Base-by-base conservation (phyloP, 2,113 vertebrate genomes). In the Genyomyrus donnyi region DNA sequence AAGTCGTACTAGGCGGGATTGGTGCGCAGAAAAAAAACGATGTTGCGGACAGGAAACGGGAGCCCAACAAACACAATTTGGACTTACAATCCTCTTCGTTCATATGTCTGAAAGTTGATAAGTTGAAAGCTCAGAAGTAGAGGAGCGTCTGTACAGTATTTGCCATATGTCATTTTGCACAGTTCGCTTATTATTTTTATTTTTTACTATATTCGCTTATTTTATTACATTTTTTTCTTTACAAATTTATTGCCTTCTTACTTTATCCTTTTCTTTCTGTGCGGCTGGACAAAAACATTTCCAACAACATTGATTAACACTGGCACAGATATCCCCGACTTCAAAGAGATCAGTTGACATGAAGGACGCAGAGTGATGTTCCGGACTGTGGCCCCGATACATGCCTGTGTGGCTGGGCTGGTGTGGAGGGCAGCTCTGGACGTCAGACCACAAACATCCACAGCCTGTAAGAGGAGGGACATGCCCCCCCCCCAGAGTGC, bases 21-120 rank as follows among this genome's bases (percentile, higher is more conserved):
- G 17, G 52, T 0, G 1, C 0, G 0, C 5, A 53, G 4, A 19
- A 53, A 15, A 53, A 52, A 5, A 53, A 53, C 2, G 0, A 53
- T 53, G 52, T 53, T 19, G 17, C 4, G 17, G 52, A 53, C 17
- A 53, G 52, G 17, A 53, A 53, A 19, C 0, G 52, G 17, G 52
- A 53, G 17, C 17, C 52, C 17, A 21, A 21, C 0, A 5, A 53
- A 53, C 17, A 53, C 52, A 53, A 53, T 53, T 19, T 53, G 1
- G 52, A 53, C 52, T 53, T 53, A 53, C 52, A 19, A 1, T 53
- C 52, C 52, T 53, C 52, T 53, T 53, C 0, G 17, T 19, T 19
- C 17, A 3, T 19, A 53, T 19, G 52, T 53, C 52, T 19, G 52
- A 53, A 53, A 53, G 52, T 52, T 17, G 0, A 13, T 52, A 52